These are phyloP conservation scores for Cheilinus undulatus DNA, from an alignment of 2,113 vertebrate genomes.

Conservation along the genomic window DNA sequence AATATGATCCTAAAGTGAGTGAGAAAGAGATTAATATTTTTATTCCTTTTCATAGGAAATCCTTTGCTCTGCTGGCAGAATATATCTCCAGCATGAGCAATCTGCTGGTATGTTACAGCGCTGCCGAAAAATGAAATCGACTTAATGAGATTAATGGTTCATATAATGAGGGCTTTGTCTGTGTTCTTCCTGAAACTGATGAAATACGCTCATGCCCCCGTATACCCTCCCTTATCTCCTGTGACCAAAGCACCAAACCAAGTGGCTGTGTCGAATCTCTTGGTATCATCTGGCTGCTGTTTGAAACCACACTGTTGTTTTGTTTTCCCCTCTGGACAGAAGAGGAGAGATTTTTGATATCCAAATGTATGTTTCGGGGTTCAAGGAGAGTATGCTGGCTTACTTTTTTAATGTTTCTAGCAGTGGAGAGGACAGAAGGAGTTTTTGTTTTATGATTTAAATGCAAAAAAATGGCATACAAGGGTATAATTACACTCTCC, in stretches of 20 bases:
- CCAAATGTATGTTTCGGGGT: no score
- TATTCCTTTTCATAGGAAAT: conserved; percentile 45
- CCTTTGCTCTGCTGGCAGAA: conserved; percentile 16
- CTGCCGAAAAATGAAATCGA: conserved; percentile 42
- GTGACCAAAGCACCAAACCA: conserved; percentile 21
- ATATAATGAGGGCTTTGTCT: conserved; percentile 35
- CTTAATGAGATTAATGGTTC: conserved; percentile 53
- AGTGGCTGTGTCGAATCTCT: conserved; percentile 17
- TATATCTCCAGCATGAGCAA: conserved; percentile 17
- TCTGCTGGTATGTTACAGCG: conserved; percentile 18
- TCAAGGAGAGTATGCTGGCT: no score
- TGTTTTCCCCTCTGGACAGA: background rate
- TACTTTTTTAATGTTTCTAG: no score
- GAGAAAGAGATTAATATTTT: conserved; percentile 36
- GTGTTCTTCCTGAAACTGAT: conserved; percentile 43
- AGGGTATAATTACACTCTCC: background rate
- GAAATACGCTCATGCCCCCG: conserved; percentile 19
- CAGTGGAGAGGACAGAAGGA: background rate
- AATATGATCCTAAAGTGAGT: conserved; percentile 24
- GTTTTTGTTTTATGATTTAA: conserved; percentile 23
- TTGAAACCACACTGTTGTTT: background rate
- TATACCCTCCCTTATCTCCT: conserved; percentile 40
- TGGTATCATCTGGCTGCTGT: background rate
- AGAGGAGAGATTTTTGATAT: no score
- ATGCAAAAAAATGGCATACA: background rate